Evolutionary conservation across 2,113 vertebrate species (phyloP).

Genomic region (Acanthisitta chloris): DNA sequence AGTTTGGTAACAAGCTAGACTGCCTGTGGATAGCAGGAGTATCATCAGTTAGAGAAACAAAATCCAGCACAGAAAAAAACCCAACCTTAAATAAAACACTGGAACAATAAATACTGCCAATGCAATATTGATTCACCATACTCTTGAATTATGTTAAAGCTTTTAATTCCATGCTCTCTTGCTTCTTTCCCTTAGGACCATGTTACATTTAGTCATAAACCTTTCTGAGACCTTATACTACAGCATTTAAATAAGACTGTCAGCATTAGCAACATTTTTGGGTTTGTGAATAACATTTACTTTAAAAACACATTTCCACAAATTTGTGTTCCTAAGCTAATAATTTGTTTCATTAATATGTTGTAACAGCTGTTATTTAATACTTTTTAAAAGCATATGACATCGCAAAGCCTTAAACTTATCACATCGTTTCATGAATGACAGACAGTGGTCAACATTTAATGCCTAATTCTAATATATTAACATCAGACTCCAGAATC

Average conservation of each 20-base stretch:
- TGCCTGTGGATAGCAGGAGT: background rate
- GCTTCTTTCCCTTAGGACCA: background rate
- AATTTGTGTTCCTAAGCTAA: background rate
- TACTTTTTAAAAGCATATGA: background rate
- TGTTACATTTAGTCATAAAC: background rate
- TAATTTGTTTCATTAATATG: background rate
- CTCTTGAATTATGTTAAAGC: background rate
- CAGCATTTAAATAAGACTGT: background rate
- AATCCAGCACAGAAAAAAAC: background rate
- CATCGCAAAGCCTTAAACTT: background rate
- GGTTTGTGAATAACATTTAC: background rate
- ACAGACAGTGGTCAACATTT: background rate
- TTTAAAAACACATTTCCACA: background rate
- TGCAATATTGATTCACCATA: background rate
- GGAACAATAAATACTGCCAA: background rate
- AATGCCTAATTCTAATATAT: background rate
- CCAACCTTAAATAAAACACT: background rate
- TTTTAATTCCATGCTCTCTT: background rate
- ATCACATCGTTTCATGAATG: background rate
- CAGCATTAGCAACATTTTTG: background rate
- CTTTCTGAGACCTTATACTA: background rate
- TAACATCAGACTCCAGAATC: background rate
- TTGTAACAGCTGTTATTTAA: background rate
- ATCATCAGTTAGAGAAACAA: background rate
- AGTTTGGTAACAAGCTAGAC: background rate